Percentiles rank a stretch among this genome's conserved stretches.
phyloP scores from a whole-genome alignment of 2,888 invertebrate genomes.

The Acanthosepion lycidas region DNA sequence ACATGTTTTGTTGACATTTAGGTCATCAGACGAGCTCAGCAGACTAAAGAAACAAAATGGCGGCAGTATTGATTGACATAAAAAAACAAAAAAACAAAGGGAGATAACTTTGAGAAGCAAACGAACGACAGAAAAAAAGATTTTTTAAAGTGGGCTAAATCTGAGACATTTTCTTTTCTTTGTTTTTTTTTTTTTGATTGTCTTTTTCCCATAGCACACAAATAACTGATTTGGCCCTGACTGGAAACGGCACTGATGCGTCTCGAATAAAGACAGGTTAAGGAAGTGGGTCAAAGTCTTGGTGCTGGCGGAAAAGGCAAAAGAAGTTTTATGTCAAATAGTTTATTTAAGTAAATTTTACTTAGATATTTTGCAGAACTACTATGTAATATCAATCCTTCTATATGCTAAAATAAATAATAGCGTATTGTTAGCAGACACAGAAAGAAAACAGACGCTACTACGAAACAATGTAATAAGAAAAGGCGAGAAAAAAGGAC shows the following conservation, averaged over 20 bases:
- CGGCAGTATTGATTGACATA: not conserved
- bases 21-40: not conserved
- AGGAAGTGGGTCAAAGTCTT: not conserved
- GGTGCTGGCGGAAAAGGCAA: not conserved
- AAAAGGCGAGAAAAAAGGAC: too few relatives aligned
- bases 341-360: too few relatives aligned
- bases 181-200: not conserved
- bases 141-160: not conserved
- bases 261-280: not conserved
- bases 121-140: not conserved
- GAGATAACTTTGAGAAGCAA: not conserved
- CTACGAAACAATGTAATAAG: too few relatives aligned
- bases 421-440: too few relatives aligned
- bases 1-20: not conserved
- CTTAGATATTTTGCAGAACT: too few relatives aligned
- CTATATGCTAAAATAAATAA: too few relatives aligned
- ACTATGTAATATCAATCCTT: too few relatives aligned
- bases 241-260: not conserved
- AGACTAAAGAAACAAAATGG: not conserved
- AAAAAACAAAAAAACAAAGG: too few relatives aligned
- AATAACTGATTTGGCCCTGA: not conserved
- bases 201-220: not conserved
- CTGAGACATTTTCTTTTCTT: not conserved
- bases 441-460: too few relatives aligned
- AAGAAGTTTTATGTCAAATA: too few relatives aligned